These are phyloP conservation scores for Drymodes brunneopygia DNA, from an alignment of 2,113 vertebrate species.

Conservation along the genomic window DNA sequence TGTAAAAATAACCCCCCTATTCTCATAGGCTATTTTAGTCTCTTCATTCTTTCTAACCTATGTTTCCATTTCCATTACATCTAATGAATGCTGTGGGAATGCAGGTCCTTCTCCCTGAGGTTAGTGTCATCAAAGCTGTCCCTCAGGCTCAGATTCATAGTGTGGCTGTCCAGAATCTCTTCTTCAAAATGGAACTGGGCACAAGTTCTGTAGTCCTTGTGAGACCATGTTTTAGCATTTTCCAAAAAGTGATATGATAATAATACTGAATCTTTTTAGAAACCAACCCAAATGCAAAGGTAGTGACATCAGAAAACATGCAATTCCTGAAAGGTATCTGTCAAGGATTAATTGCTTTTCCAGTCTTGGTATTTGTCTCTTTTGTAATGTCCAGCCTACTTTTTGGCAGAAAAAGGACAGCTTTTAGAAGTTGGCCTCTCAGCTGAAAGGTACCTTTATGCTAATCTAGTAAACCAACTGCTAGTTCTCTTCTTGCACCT, in stretches of 20 bases:
- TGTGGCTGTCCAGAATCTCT: neutral
- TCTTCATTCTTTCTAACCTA: constrained; percentile 32
- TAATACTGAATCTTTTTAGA: neutral
- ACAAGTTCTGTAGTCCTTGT: neutral
- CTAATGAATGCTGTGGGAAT: constrained; percentile 52
- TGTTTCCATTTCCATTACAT: constrained; percentile 52
- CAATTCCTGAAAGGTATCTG: neutral
- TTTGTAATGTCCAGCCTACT: neutral
- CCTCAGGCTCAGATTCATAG: neutral
- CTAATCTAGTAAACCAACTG: neutral
- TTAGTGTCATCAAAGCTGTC: constrained; percentile 34
- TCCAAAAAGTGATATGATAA: neutral
- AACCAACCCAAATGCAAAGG: neutral
- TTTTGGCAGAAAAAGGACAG: neutral
- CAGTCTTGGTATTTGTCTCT: neutral
- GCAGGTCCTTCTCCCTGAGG: neutral
- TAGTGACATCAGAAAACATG: neutral
- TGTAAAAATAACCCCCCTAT: constrained; percentile 57
- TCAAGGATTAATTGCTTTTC: constrained; percentile 20
- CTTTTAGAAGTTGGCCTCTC: neutral
- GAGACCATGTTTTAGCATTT: neutral
- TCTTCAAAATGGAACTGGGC: constrained; percentile 19
- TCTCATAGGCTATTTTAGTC: constrained; percentile 50
- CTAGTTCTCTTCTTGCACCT: neutral
- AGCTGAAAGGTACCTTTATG: neutral